Conservation (phyloP, 2,113 vertebrate genomes). For the Zosterops hypoxanthus region DNA sequence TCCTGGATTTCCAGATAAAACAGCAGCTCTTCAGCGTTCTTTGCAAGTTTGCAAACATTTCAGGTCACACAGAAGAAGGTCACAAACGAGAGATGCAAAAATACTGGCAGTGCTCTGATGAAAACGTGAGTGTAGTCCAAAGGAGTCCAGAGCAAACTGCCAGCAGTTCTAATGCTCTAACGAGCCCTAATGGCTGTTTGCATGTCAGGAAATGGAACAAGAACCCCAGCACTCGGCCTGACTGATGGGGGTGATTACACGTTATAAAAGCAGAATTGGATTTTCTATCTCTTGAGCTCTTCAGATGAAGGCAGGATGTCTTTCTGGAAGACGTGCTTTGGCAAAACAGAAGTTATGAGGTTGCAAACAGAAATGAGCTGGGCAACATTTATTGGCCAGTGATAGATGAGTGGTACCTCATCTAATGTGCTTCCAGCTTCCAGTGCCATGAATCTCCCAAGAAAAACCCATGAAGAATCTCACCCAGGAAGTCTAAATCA, state of each 20-base stretch:
- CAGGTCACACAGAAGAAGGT: neutral
- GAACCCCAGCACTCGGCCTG: neutral
- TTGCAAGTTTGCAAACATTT: neutral
- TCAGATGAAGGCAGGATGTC: neutral
- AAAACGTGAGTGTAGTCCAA: neutral
- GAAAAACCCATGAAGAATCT: neutral
- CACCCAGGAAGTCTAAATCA: constrained; percentile 32
- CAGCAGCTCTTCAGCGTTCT: neutral
- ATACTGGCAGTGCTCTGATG: neutral
- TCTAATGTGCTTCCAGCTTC: neutral
- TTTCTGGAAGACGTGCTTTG: neutral
- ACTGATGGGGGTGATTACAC: constrained; percentile 39
- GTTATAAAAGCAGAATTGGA: constrained; percentile 8
- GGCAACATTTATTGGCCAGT: neutral
- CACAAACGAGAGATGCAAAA: neutral
- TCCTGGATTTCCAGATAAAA: neutral
- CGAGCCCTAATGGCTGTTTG: neutral
- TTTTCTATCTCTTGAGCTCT: constrained; percentile 33
- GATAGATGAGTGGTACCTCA: neutral
- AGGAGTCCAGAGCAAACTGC: neutral
- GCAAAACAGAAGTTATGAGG: constrained; percentile 13
- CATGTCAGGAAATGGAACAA: neutral
- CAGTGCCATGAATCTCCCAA: constrained; percentile 5
- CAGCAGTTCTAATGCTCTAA: neutral
- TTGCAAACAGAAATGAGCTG: constrained; percentile 2